Base-by-base conservation (phyloP, 2,888 invertebrate species). In the Lingula anatina region DNA sequence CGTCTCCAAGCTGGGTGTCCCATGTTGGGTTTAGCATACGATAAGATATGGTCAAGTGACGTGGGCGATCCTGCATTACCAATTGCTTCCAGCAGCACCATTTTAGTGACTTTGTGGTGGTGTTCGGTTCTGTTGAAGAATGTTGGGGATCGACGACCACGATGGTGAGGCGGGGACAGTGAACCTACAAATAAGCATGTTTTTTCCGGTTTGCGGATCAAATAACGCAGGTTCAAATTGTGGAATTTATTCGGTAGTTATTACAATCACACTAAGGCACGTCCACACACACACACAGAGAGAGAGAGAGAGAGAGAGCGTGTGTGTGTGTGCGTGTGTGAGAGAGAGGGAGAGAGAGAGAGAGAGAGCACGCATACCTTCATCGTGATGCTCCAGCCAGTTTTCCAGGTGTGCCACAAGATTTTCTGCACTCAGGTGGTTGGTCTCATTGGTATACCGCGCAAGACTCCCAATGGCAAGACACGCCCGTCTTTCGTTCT, bases 31-130 rank as follows among this genome's bases (percentile, higher is more conserved):
- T 57, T 53, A 47, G 59, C 49, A 46, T 60, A 64, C 5, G 57
- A 59, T 36, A 53, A 26, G 5, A 65, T 56, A 21, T 59, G 61
- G 1, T 44, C 41, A 1, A 60, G 41, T 28, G 65, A 64, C 7
- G 59, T 45, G 21, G 54, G 41, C 42, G 58, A 51, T 3, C 57
- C 65, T 5, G 65, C 61, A 44, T 65, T 65, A 0, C 65, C 65
- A 7, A 65, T 49, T n/a, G 53, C 49, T 42, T 65, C 59, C 1
- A 65, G 37, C 7, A 65, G 48, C 0, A 60, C 55, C 49, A 58
- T 56, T 50, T 62, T 64, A 2, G 58, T 56, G 21, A 56, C 52
- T 5, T 62, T 50, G 43, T 65, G 59, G 26, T 45, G 41, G 26
- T 44, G 38, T 18, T 49, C 31, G 20, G 46, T 28, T 41, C 18